phyloP scores from a whole-genome alignment of 2,113 vertebrate species.

The Hippocampus comes region DNA sequence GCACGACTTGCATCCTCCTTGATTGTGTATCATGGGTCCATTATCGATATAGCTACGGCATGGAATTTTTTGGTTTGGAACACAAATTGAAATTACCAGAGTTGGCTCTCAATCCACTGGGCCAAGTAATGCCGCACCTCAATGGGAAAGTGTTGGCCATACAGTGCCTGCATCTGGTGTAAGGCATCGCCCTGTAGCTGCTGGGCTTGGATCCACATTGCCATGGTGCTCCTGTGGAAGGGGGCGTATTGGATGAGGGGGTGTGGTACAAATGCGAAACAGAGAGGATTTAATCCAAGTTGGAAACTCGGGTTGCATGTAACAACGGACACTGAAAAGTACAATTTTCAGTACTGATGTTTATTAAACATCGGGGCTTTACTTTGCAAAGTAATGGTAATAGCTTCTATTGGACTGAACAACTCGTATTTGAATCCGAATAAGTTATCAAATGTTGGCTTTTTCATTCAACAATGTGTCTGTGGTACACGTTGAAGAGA shows the following conservation, averaged over 20 bases:
- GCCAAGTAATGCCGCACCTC: slow-evolving; percentile 93
- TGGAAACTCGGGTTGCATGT: not conserved
- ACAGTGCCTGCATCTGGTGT: slow-evolving; percentile 91
- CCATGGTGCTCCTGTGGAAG: slow-evolving; percentile 72
- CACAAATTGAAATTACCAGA: slow-evolving; percentile 73
- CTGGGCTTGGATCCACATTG: slow-evolving; percentile 93
- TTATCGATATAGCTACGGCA: not conserved
- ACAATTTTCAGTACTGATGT: not conserved
- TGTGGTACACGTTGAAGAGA: not conserved
- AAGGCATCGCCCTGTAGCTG: slow-evolving; percentile 90
- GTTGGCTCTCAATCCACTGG: slow-evolving; percentile 89
- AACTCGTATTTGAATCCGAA: not conserved
- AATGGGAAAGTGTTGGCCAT: slow-evolving; percentile 92
- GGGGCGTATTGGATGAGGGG: not conserved
- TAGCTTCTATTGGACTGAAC: not conserved
- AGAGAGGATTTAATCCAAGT: not conserved
- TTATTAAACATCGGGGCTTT: not conserved
- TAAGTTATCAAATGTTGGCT: not conserved
- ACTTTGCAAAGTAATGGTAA: not conserved
- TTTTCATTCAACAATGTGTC: not conserved
- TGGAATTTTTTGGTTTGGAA: not conserved
- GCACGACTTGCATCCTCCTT: too few relatives aligned
- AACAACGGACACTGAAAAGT: not conserved
- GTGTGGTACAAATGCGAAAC: not conserved
- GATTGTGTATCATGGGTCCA: too few relatives aligned